phyloP scores from a whole-genome alignment of 2,113 vertebrate genomes.

The Bucco capensis region DNA sequence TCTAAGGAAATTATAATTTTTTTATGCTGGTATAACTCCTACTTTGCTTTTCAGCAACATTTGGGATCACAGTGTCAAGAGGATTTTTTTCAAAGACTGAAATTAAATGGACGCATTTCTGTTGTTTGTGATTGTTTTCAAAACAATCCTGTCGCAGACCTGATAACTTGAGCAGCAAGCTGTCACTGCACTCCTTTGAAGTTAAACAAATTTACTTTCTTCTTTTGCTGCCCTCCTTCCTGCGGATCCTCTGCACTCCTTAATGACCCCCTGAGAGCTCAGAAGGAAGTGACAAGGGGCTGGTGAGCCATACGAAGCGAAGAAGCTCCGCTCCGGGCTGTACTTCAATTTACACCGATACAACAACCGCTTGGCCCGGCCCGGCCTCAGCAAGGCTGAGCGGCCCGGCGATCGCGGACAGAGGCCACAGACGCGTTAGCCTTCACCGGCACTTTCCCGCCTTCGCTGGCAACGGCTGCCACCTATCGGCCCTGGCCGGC shows the following conservation, averaged over 20 bases:
- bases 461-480: not conserved
- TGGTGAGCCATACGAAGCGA: too few relatives aligned
- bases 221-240: not conserved
- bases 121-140: not conserved
- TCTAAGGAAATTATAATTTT: not conserved
- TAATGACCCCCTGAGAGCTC: too few relatives aligned
- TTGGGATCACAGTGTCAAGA: fast-evolving
- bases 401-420: not conserved
- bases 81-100: not conserved
- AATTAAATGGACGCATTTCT: not conserved
- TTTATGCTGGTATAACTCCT: fast-evolving
- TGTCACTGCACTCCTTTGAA: not conserved
- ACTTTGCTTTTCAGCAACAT: fast-evolving
- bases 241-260: too few relatives aligned
- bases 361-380: not conserved
- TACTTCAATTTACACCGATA: too few relatives aligned
- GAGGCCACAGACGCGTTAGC: fast-evolving
- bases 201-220: not conserved
- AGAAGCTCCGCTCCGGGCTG: not conserved
- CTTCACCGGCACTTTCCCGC: fast-evolving
- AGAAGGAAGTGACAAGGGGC: not conserved
- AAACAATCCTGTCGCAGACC: not conserved
- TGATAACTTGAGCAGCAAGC: not conserved
- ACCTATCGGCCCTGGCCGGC: not conserved
- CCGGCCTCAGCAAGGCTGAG: not conserved